phyloP scores from a whole-genome alignment of 2,888 invertebrate genomes.

The Dorcus hopei region DNA sequence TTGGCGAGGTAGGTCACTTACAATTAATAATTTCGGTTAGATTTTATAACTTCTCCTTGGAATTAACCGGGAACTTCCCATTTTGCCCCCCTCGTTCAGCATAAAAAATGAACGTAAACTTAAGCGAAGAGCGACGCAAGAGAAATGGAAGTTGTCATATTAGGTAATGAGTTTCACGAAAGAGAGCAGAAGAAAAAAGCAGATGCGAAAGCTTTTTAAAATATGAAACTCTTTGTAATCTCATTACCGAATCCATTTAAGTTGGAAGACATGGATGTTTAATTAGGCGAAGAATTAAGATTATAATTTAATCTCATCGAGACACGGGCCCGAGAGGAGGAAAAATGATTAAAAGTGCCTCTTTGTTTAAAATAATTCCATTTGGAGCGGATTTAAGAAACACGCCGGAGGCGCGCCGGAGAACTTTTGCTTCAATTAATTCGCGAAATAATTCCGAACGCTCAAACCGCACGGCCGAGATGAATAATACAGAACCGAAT shows the following conservation, averaged over 20 bases:
- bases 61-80: too few species aligned
- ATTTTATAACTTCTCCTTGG: too few species aligned
- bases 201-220: slow-evolving; percentile 28
- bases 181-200: background rate
- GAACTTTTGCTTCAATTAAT: slow-evolving; percentile 6
- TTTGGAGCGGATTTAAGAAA: slow-evolving; percentile 19
- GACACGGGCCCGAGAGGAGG: slow-evolving; percentile 12
- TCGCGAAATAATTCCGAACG: slow-evolving; percentile 1
- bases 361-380: slow-evolving; percentile 29
- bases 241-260: slow-evolving; percentile 38
- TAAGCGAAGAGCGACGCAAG: slow-evolving; percentile 9
- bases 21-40: too few species aligned
- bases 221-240: slow-evolving; percentile 35
- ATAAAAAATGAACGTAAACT: too few species aligned
- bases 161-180: slow-evolving; percentile 32
- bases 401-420: background rate
- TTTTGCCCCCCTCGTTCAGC: too few species aligned
- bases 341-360: slow-evolving; percentile 27
- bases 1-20: too few species aligned
- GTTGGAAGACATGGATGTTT: slow-evolving; percentile 39
- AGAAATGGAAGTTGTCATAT: slow-evolving; percentile 33
- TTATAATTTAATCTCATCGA: slow-evolving; percentile 37
- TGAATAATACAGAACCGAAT: background rate
- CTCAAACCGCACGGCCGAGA: slow-evolving; percentile 1
- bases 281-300: slow-evolving; percentile 39